These are phyloP conservation scores for Rhizomys pruinosus DNA, from an alignment of 2,113 vertebrate genomes.

Conservation along the genomic window DNA sequence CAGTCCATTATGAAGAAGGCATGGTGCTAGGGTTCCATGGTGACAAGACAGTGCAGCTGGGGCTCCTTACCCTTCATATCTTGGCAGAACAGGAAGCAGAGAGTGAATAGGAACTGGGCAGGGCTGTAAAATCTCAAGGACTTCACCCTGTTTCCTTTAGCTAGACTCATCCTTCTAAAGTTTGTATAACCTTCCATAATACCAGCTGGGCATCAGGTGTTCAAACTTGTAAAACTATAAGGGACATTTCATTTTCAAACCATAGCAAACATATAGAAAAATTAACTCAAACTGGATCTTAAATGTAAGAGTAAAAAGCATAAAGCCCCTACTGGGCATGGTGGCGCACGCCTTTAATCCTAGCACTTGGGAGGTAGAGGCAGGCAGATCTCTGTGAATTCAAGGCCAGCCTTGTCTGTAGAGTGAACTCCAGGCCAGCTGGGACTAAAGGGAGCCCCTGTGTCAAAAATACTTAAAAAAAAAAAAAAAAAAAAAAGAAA, in stretches of 20 bases:
- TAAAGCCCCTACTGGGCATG: no score
- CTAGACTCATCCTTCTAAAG: not conserved
- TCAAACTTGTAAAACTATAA: not conserved
- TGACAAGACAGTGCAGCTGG: not conserved
- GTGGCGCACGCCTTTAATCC: no score
- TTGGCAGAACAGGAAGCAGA: not conserved
- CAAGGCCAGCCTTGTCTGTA: no score
- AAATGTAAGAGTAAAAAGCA: not conserved
- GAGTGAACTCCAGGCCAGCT: no score
- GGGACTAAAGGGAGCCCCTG: no score
- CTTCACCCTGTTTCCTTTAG: not conserved
- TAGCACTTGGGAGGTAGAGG: no score
- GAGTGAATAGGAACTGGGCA: not conserved
- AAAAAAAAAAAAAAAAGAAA: no score
- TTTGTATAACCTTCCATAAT: not conserved
- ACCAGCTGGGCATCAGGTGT: not conserved
- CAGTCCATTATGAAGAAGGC: not conserved
- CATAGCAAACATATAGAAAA: not conserved
- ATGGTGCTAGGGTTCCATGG: not conserved
- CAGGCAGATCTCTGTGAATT: no score
- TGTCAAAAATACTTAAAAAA: no score
- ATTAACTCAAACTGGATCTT: not conserved
- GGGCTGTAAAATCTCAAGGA: not conserved
- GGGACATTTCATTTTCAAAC: not conserved
- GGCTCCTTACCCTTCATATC: not conserved